These are phyloP conservation scores for Styela clava DNA, from an alignment of 23 tunicate genomes.

Conservation along the genomic window DNA sequence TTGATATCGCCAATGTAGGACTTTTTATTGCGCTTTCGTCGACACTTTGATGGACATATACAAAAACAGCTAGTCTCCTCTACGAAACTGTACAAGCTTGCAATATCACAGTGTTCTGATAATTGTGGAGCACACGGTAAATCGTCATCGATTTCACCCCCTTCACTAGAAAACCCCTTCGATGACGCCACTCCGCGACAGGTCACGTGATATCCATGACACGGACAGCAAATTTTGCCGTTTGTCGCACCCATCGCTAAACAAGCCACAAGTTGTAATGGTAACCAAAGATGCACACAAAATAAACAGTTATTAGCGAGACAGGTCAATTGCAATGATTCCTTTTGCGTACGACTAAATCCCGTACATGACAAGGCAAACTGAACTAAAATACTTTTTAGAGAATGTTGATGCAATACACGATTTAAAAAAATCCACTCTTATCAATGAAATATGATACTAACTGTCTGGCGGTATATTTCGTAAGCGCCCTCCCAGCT, in stretches of 20 bases:
- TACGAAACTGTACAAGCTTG: background rate
- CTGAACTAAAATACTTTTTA: too few species aligned
- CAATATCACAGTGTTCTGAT: slow-evolving; percentile 8
- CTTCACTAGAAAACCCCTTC: background rate
- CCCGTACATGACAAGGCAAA: too few species aligned
- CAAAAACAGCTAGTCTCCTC: background rate
- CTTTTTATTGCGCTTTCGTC: slow-evolving; percentile 5
- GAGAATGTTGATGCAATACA: too few species aligned
- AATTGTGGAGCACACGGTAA: background rate
- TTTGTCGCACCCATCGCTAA: slow-evolving; percentile 9
- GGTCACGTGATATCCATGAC: slow-evolving; percentile 11
- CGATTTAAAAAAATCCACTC: too few species aligned
- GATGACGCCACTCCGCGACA: background rate
- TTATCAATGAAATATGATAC: background rate
- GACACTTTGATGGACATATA: background rate
- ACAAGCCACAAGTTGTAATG: background rate
- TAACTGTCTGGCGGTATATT: background rate
- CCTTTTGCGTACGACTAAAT: too few species aligned
- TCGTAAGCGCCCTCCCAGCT: background rate
- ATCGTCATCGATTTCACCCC: background rate
- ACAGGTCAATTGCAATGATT: too few species aligned
- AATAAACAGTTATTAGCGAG: too few species aligned
- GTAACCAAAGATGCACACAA: too few species aligned
- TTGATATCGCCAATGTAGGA: background rate
- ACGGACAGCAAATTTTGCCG: background rate